Conservation (phyloP, 2,113 vertebrate species). For the Oreocharis arfaki region DNA sequence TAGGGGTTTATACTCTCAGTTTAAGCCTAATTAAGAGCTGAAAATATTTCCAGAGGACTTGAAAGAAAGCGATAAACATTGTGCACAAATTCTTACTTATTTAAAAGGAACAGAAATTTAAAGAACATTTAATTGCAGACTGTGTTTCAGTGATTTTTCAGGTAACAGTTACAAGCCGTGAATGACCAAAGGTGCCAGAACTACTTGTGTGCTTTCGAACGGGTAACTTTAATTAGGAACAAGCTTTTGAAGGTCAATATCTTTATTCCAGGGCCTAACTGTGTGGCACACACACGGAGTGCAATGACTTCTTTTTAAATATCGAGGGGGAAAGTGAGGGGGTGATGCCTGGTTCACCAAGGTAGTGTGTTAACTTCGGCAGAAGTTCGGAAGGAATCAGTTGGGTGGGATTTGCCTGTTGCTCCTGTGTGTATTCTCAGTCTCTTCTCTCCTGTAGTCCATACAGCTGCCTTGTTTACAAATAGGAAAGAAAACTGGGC, state of each 20-base stretch:
- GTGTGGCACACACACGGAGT: neutral
- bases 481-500: neutral
- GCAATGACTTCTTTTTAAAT: neutral
- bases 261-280: constrained; percentile 7
- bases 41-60: neutral
- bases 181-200: neutral
- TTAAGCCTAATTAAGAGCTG: neutral
- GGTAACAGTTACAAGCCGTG: neutral
- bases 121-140: neutral
- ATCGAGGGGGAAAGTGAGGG: neutral
- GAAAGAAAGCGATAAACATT: neutral
- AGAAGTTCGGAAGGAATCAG: neutral
- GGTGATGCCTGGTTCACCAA: neutral
- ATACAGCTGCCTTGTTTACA: neutral
- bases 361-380: neutral
- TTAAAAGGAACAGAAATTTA: neutral
- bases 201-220: neutral
- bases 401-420: neutral
- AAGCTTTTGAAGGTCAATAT: constrained; percentile 2
- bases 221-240: neutral
- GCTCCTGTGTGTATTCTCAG: neutral
- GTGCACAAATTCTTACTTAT: neutral
- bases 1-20: neutral
- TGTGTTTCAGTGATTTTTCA: neutral
- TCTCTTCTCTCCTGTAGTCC: neutral